A percentile compares a stretch with the other conserved stretches of the same genome.
These are phyloP conservation scores for Musca vetustissima DNA, from an alignment of 1,140 invertebrate species.

Conservation along the genomic window DNA sequence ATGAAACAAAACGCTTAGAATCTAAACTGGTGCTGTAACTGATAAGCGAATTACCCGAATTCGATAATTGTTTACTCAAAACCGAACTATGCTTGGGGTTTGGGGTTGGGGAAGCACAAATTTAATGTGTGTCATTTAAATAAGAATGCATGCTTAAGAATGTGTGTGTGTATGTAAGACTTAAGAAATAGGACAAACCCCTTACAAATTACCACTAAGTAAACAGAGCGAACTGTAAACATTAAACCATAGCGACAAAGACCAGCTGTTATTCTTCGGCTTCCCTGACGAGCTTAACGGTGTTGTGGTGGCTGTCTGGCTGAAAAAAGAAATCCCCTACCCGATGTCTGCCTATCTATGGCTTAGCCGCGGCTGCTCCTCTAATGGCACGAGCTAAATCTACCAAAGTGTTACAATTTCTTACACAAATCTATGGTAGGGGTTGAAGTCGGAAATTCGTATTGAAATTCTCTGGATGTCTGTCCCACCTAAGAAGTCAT, in stretches of 20 bases:
- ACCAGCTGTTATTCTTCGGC: not conserved
- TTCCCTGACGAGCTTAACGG: not conserved
- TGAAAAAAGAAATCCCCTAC: not conserved
- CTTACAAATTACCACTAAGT: not conserved
- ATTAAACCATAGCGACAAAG: not conserved
- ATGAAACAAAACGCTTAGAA: no score
- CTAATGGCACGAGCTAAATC: constrained; percentile 16
- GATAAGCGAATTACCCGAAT: no score
- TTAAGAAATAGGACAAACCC: not conserved
- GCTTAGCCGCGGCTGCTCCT: not conserved
- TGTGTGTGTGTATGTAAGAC: not conserved
- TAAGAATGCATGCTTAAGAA: not conserved
- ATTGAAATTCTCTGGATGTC: not conserved
- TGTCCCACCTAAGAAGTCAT: no score
- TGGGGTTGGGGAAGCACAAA: no score
- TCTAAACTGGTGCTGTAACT: no score
- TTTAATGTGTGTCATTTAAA: no score
- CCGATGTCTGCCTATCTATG: not conserved
- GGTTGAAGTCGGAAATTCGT: constrained; percentile 1
- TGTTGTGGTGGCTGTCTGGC: not conserved
- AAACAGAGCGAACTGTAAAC: constrained; percentile 1
- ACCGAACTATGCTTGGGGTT: no score
- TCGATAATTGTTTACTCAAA: no score
- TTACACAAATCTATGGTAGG: not conserved
- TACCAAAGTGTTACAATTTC: not conserved